These are phyloP conservation scores for Benitochromis conjunctus DNA, from an alignment of 2,113 vertebrate genomes.

Conservation along the genomic window DNA sequence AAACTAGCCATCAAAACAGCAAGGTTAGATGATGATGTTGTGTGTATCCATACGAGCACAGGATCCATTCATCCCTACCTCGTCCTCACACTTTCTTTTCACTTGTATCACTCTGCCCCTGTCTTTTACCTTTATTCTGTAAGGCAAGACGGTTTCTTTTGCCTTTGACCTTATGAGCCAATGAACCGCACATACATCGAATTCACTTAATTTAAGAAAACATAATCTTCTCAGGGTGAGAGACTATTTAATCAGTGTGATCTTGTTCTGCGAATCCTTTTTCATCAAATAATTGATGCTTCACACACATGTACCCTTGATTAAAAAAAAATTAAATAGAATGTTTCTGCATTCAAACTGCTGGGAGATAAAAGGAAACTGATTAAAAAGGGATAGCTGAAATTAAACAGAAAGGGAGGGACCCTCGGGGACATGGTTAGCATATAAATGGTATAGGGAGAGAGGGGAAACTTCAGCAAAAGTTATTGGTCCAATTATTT, in stretches of 20 bases:
- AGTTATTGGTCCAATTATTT: constrained; percentile 61
- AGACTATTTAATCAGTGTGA: constrained; percentile 41
- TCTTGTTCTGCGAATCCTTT: constrained; percentile 27
- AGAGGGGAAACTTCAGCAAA: constrained; percentile 40
- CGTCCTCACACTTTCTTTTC: constrained; percentile 4
- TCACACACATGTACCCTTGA: constrained; percentile 42
- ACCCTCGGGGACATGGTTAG: constrained; percentile 39
- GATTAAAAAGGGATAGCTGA: constrained; percentile 61
- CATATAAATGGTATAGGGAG: constrained; percentile 51
- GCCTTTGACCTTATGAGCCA: constrained; percentile 32
- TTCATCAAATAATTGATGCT: constrained; percentile 56
- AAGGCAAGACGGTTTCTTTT: constrained; percentile 3
- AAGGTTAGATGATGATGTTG: neutral
- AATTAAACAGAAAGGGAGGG: constrained; percentile 54
- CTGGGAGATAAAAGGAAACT: constrained; percentile 62
- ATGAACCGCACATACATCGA: constrained; percentile 8
- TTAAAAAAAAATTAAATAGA: constrained; percentile 47
- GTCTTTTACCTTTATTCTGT: neutral
- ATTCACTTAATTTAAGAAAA: constrained; percentile 35
- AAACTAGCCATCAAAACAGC: neutral
- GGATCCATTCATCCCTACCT: neutral
- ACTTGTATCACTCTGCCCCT: neutral
- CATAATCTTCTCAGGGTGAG: constrained; percentile 18
- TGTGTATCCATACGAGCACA: neutral
- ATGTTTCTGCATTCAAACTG: constrained; percentile 55